Evolutionary conservation across 2,888 invertebrate genomes (phyloP).

Genomic region (Cryptocephalus moraei): DNA sequence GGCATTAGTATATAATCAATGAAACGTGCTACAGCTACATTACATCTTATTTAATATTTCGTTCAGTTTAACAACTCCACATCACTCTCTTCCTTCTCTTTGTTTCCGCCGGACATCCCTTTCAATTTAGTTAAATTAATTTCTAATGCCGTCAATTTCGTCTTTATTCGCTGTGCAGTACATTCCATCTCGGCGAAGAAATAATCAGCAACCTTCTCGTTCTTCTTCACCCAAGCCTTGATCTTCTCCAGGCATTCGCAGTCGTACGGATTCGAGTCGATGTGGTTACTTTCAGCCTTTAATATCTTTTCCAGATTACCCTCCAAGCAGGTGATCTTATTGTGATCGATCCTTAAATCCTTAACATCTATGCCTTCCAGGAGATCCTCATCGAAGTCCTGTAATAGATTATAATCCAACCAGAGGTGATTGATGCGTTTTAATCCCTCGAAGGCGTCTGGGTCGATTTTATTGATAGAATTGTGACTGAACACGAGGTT

Average conservation of each 20-base stretch:
- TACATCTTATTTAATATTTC: too few relatives aligned
- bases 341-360: constrained; percentile 20
- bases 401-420: constrained; percentile 23
- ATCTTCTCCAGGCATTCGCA: constrained; percentile 21
- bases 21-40: too few relatives aligned
- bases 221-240: constrained; percentile 17
- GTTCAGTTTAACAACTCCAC: too few relatives aligned
- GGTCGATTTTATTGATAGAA: constrained; percentile 18
- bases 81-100: too few relatives aligned
- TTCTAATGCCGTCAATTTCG: constrained; percentile 18
- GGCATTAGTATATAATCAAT: too few relatives aligned
- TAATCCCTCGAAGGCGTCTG: constrained; percentile 19
- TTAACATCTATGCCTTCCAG: constrained; percentile 15
- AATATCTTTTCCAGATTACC: constrained; percentile 18
- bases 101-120: not conserved
- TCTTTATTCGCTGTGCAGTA: constrained; percentile 17
- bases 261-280: constrained; percentile 23
- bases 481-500: constrained; percentile 25
- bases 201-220: constrained; percentile 15
- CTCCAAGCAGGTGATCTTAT: constrained; percentile 21
- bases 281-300: constrained; percentile 18
- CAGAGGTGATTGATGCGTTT: constrained; percentile 23
- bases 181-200: constrained; percentile 23
- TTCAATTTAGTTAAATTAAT: constrained; percentile 18
- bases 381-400: constrained; percentile 14